Base-by-base conservation (phyloP, 2,113 vertebrate species). In the Nyctereutes procyonoides region DNA sequence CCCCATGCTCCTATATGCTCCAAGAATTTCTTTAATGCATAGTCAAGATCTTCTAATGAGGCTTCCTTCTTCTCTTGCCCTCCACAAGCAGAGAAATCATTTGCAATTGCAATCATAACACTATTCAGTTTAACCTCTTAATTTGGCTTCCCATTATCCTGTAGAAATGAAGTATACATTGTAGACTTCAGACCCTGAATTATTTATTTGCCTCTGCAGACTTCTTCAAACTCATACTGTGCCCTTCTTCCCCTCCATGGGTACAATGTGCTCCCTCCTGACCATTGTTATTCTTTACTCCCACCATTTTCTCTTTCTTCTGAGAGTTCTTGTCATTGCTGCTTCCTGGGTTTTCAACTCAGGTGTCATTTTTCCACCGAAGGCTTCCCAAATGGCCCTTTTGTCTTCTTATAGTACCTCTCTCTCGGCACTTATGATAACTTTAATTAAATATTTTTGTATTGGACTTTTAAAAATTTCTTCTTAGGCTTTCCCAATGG, bases 401-500 rank as follows among this genome's bases (percentile, higher is more conserved):
- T 67, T 65, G 58, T 63, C 8, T 7, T 30, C 28, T 65, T 28
- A 60, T 35, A 20, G 24, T 60, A 32, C 19, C 10, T 88, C 30
- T 82, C 17, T 32, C 14, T 81, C 0, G 43, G 32, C 10, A 85
- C 5, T n/a, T 76, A 76, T 7, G 0, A 17, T 3, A 16, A 58
- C 55, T 73, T 86, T 32, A 76, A 56, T 77, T 56, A 87, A 77
- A 62, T 60, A 87, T 60, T 89, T 90, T 82, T 80, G 2, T 16
- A 60, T 35, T 56, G 9, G 69, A 38, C 56, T 92, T 65, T 24
- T 60, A 28, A 77, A 77, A 83, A 71, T 16, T 20, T 65, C 12
- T 71, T 30, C 35, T 74, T 5, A 74, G 3, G 67, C 38, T 92
- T 96, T 26, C 8, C 32, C 15, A 81, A 26, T 30, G 80, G 48